phyloP scores from a whole-genome alignment of 2,797 vertebrate genomes.

The Macropodus opercularis region DNA sequence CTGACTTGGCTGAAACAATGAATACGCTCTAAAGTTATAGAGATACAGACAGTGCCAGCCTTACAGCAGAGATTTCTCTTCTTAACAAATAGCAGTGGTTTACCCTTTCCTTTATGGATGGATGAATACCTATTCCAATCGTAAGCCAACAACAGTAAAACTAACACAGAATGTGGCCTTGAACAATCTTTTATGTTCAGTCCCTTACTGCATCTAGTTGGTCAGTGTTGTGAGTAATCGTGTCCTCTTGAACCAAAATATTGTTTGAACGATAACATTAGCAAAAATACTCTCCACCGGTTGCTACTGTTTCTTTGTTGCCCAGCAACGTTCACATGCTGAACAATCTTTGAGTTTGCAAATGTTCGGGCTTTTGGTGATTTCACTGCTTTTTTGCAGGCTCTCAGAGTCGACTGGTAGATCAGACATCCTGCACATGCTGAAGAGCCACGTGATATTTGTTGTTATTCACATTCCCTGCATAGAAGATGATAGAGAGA shows the following conservation, averaged over 20 bases:
- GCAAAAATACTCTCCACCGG: constrained; percentile 13
- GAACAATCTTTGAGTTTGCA: constrained; percentile 30
- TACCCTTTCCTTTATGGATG: constrained; percentile 46
- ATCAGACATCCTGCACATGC: constrained; percentile 7
- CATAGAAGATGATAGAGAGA: background rate
- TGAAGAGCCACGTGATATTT: background rate
- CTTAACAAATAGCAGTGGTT: constrained; percentile 47
- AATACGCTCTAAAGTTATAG: constrained; percentile 81
- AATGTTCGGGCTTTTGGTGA: constrained; percentile 31
- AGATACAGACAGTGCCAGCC: constrained; percentile 65
- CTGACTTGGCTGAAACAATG: constrained; percentile 81
- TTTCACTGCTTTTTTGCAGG: constrained; percentile 34
- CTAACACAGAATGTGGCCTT: no score
- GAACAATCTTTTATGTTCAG: background rate
- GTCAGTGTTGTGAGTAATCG: constrained; percentile 23
- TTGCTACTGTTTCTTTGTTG: constrained; percentile 45
- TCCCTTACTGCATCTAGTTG: no score
- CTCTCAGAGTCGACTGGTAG: constrained; percentile 12
- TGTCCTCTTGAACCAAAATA: constrained; percentile 16
- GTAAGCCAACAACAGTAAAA: no score
- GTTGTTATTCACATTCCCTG: background rate
- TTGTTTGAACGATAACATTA: constrained; percentile 25
- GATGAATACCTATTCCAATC: no score
- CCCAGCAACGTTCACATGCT: constrained; percentile 46
- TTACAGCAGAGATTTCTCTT: constrained; percentile 43